Conservation (phyloP, 2,888 invertebrate genomes). For the Lasiommata megera region DNA sequence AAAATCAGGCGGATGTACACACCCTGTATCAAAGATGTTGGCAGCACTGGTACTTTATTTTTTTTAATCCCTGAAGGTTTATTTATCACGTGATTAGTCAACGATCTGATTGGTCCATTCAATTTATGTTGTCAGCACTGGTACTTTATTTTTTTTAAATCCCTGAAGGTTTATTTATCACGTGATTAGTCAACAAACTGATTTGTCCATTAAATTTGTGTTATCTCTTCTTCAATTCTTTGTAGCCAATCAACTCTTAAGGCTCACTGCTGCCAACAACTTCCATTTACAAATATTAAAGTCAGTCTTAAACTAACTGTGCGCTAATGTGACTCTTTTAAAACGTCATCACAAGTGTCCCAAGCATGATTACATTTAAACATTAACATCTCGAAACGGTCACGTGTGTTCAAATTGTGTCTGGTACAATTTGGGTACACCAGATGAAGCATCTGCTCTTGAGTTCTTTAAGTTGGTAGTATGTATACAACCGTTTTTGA, state of each 20-base stretch:
- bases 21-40: constrained; percentile 44
- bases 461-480: not conserved
- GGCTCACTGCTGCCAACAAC: not conserved
- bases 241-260: not conserved
- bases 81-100: not conserved
- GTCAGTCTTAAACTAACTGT: constrained; percentile 2
- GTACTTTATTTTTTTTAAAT: no score
- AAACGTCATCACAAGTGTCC: no score
- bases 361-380: no score
- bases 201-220: not conserved
- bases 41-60: constrained; percentile 11
- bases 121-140: constrained; percentile 22
- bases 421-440: no score
- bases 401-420: no score
- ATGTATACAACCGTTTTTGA: constrained; percentile 28
- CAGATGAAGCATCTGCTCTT: no score
- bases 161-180: not conserved
- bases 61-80: not conserved
- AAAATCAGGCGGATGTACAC: constrained; percentile 49
- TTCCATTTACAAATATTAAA: constrained; percentile 6
- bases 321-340: not conserved
- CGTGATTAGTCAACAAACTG: not conserved
- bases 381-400: no score
- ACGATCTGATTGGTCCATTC: not conserved
- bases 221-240: not conserved